Conservation (phyloP, 2,797 vertebrate species). For the Pelodytes ibericus region DNA sequence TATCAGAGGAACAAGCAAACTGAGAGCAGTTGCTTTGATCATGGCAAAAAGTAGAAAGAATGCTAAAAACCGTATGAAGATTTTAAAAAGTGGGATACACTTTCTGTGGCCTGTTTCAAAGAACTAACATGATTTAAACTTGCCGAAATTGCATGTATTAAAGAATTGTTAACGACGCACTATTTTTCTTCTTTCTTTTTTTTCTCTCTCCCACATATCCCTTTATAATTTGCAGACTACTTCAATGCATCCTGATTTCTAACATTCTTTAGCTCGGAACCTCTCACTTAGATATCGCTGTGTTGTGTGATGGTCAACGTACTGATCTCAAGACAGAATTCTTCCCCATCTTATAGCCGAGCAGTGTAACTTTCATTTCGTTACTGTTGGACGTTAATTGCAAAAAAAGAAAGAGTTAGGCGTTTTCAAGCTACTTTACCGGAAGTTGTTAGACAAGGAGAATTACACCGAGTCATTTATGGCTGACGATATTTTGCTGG, state of each 20-base stretch:
- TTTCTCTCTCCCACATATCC: background rate
- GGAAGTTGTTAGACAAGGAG: too few species aligned
- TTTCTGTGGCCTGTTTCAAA: conserved; percentile 70
- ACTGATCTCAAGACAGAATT: background rate
- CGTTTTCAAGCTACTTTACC: too few species aligned
- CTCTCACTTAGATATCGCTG: conserved; percentile 8
- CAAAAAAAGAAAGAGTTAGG: too few species aligned
- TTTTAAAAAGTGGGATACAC: conserved; percentile 69
- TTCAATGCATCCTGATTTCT: conserved; percentile 18
- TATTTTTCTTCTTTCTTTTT: background rate
- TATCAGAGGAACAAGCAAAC: conserved; percentile 79
- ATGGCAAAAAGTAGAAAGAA: conserved; percentile 74
- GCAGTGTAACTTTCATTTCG: background rate
- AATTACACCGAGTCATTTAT: too few species aligned
- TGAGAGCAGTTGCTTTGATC: conserved; percentile 76
- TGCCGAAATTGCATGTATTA: conserved; percentile 68
- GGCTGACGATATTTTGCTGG: too few species aligned
- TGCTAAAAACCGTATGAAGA: conserved; percentile 74
- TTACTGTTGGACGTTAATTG: background rate
- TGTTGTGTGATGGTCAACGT: background rate
- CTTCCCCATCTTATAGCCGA: background rate
- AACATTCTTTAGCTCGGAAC: background rate
- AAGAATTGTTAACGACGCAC: conserved; percentile 63
- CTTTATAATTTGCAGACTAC: conserved; percentile 29
- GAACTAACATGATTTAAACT: conserved; percentile 68